phyloP scores from a whole-genome alignment of 2,113 vertebrate species.

The Phylloscopus whistleri region DNA sequence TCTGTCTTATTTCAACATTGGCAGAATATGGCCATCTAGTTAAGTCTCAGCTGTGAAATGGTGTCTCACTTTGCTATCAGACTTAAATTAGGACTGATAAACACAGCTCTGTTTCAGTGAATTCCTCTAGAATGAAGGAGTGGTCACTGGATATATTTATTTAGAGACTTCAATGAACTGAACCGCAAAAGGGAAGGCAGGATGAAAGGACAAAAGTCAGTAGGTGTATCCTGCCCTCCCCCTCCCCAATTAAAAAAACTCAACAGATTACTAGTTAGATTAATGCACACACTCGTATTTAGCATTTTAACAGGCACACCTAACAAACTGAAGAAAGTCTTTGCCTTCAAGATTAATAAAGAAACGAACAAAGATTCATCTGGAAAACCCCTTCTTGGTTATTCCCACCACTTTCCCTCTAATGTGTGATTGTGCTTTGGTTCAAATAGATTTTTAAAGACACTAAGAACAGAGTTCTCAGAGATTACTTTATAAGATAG shows the following conservation, averaged over 20 bases:
- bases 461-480: not conserved
- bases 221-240: not conserved
- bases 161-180: not conserved
- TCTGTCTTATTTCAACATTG: not conserved
- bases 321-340: not conserved
- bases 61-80: not conserved
- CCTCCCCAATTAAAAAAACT: accelerated
- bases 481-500: not conserved
- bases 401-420: not conserved
- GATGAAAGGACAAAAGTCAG: not conserved
- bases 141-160: not conserved
- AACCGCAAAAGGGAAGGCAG: not conserved
- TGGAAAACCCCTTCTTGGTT: not conserved
- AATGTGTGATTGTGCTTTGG: not conserved
- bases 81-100: not conserved
- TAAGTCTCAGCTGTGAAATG: not conserved
- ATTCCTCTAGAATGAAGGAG: not conserved
- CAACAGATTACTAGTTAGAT: not conserved
- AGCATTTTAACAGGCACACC: not conserved
- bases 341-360: not conserved
- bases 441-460: not conserved
- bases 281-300: not conserved
- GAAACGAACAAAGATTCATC: not conserved
- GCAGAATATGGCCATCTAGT: not conserved
- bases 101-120: not conserved